Conservation (phyloP, 1,140 invertebrate genomes). For the Doryteuthis pealeii region DNA sequence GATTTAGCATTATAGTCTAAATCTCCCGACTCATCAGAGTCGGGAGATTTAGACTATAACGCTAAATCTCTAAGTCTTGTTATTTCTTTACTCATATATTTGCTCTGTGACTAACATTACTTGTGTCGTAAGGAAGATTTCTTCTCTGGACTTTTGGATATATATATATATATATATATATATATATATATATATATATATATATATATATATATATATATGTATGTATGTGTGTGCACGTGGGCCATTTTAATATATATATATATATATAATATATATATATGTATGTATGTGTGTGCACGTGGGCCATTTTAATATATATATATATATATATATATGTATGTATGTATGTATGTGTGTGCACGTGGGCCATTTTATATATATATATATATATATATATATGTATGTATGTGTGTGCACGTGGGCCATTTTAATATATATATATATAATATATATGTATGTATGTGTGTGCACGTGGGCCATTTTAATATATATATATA, state of each 20-base stretch:
- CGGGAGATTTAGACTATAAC: too few species aligned
- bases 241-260: neutral
- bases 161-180: neutral
- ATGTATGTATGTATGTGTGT: neutral
- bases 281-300: neutral
- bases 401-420: neutral
- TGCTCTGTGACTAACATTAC: too few species aligned
- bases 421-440: neutral
- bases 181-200: neutral
- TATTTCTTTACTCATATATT: too few species aligned
- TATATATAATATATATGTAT: conserved; percentile 1
- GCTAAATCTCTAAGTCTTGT: too few species aligned
- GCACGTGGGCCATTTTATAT: neutral
- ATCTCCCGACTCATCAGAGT: too few species aligned
- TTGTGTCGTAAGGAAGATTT: too few species aligned
- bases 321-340: conserved; percentile 1
- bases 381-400: conserved; percentile 1
- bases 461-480: neutral
- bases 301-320: too few species aligned
- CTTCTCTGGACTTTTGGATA: neutral
- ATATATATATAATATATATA: neutral
- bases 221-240: neutral
- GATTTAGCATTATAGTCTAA: too few species aligned
- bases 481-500: neutral
- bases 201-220: neutral